Base-by-base conservation (phyloP, 2,888 invertebrate genomes). In the Tenthredo amoena region DNA sequence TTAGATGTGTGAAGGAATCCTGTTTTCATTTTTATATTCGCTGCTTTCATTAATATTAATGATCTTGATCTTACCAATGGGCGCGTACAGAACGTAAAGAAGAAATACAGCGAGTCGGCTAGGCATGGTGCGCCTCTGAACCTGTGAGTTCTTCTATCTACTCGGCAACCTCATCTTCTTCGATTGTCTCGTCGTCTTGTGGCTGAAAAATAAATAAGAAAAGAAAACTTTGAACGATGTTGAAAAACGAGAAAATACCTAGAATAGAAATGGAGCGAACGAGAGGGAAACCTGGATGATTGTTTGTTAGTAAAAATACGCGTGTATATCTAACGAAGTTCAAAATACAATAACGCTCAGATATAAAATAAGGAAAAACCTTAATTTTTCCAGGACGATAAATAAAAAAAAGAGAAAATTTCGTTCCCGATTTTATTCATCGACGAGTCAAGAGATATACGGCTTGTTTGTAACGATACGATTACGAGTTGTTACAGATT, bases 11-110 rank as follows among this genome's bases (percentile, higher is more conserved):
- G 26, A 26, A 26, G 4, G 4, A 34, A 40, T 40, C 7, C 40
- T 1, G 40, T 40, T 40, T 43, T 10, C 40, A 43, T 43, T 12
- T 15, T 47, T 4, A 47, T 15, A 4, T 15, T 47, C 0, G 12
- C 12, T 47, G 12, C 12, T 47, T 47, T 3, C 3, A 71, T 34
- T 68, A 12, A 26, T 47, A 47, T 76, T 58, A 79, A 58, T 47
- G 15, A 81, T 81, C 12, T 21, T 65, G 91, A 26, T 26, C 92
- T 92, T 86, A 93, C 93, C 93, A 89, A 92, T 92, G 89, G 91
- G 92, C 91, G 91, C 91, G 91, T 91, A 91, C 90, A 92, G 90
- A 91, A 91, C 90, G 89, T 92, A 89, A 88, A 91, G 89, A 88
- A 91, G 88, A 90, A 90, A 88, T 87, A 92, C 89, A 87, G 88